These are phyloP conservation scores for Leptopilina boulardi DNA, from an alignment of 1,140 invertebrate species.

Conservation along the genomic window DNA sequence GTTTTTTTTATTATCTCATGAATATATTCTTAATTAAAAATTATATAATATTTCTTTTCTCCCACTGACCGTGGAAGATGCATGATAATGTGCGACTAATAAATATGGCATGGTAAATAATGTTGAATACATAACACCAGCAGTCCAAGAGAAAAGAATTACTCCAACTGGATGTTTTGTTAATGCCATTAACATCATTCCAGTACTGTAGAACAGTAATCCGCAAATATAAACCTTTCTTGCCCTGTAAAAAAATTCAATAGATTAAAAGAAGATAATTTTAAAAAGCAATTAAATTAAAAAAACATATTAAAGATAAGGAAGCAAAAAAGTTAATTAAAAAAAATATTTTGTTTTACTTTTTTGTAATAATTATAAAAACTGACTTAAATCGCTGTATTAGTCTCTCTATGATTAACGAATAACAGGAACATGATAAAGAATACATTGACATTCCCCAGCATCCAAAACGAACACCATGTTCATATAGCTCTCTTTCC, in stretches of 20 bases:
- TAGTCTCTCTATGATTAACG: conserved; percentile 90
- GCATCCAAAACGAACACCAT: conserved; percentile 95
- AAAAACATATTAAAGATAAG: conserved; percentile 1
- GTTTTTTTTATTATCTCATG: neutral
- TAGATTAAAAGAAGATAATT: too few relatives aligned
- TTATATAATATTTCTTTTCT: too few relatives aligned
- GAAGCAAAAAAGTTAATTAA: neutral
- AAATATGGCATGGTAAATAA: conserved; percentile 98
- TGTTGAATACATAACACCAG: conserved; percentile 97
- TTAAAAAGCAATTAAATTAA: neutral
- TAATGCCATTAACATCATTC: conserved; percentile 93
- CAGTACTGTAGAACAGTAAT: conserved; percentile 90
- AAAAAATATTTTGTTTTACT: too few relatives aligned
- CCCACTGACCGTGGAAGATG: conserved; percentile 85
- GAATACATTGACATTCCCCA: conserved; percentile 99
- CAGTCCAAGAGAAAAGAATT: conserved; percentile 91
- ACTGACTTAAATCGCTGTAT: conserved; percentile 88
- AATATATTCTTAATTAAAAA: conserved; percentile 17
- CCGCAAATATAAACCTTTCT: conserved; percentile 92
- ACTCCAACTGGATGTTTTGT: conserved; percentile 87
- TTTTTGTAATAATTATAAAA: too few relatives aligned
- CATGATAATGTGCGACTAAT: conserved; percentile 94
- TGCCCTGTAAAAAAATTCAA: conserved; percentile 86
- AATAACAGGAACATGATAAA: conserved; percentile 94
- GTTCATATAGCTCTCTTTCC: conserved; percentile 85